phyloP scores from a whole-genome alignment of 64 coral and sea anemone genomes.

The Porites australiensis region DNA sequence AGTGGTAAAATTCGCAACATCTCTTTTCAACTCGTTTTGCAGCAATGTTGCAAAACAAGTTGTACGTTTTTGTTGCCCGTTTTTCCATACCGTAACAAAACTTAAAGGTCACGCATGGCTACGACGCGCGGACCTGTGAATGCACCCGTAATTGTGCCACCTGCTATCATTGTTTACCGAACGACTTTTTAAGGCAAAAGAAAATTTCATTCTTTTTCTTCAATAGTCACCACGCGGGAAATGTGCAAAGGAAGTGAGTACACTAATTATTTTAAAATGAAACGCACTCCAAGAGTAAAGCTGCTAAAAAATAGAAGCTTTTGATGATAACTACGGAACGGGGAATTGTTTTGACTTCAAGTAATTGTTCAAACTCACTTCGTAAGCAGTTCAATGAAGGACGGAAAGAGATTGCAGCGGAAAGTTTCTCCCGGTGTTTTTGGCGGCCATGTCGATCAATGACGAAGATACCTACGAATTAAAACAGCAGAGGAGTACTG shows the following conservation, averaged over 20 bases:
- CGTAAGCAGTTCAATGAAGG: not conserved
- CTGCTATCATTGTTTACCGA: constrained; percentile 1
- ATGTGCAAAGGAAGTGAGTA: not conserved
- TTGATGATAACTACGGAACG: not conserved
- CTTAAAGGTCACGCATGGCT: not conserved
- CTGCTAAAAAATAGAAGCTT: not conserved
- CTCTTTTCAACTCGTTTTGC: too few relatives aligned
- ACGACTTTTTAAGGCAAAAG: not conserved
- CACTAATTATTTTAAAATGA: not conserved
- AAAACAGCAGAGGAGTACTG: constrained; percentile 6
- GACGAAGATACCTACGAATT: not conserved
- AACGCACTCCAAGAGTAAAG: not conserved
- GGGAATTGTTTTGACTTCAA: not conserved
- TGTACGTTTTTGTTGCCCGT: too few relatives aligned
- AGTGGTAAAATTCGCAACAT: too few relatives aligned
- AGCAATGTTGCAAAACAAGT: too few relatives aligned
- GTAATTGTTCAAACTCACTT: not conserved
- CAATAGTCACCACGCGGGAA: not conserved
- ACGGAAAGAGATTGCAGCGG: not conserved
- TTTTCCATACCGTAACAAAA: too few relatives aligned
- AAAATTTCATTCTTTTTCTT: not conserved
- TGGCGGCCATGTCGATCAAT: not conserved
- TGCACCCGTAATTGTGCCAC: not conserved
- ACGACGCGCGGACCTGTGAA: not conserved
- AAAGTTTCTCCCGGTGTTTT: not conserved